phyloP scores from a whole-genome alignment of 2,888 invertebrate species.

The Diachrysia chrysitis region DNA sequence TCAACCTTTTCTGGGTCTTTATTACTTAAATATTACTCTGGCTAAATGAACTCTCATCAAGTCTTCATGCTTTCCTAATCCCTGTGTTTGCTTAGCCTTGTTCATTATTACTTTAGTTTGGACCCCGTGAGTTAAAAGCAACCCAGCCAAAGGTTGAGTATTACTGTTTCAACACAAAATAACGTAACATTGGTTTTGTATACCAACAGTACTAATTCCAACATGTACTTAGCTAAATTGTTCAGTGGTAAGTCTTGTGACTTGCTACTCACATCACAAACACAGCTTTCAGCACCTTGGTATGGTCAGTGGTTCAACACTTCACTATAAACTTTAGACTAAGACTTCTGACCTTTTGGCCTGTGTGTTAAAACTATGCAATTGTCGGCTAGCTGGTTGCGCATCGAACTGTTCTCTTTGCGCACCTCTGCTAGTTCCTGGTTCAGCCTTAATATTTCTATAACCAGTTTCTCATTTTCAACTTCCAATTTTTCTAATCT shows the following conservation, averaged over 20 bases:
- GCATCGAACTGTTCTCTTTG: slow-evolving; percentile 92
- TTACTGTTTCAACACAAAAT: slow-evolving; percentile 23
- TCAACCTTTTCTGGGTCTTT: slow-evolving; percentile 1
- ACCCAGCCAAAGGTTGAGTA: slow-evolving; percentile 19
- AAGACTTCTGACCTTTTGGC: slow-evolving; percentile 80
- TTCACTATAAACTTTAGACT: slow-evolving; percentile 65
- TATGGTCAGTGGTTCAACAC: slow-evolving; percentile 59
- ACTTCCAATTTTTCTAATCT: slow-evolving; percentile 84
- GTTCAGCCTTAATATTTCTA: slow-evolving; percentile 92
- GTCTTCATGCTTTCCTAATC: neutral
- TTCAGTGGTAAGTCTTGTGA: slow-evolving; percentile 34
- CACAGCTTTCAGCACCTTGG: slow-evolving; percentile 67
- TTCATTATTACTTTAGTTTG: neutral
- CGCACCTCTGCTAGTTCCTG: slow-evolving; percentile 93
- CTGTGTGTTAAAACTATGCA: slow-evolving; percentile 86
- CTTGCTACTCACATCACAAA: slow-evolving; percentile 53
- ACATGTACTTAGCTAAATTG: slow-evolving; percentile 40
- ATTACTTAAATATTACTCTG: neutral
- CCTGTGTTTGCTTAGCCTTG: neutral
- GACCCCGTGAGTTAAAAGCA: neutral
- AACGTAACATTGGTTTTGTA: slow-evolving; percentile 20
- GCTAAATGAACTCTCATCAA: neutral
- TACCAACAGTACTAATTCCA: slow-evolving; percentile 50
- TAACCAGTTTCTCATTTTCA: slow-evolving; percentile 92
- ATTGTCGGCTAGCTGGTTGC: slow-evolving; percentile 91